phyloP scores from a whole-genome alignment of 37 sponge, comb jelly and placozoan genomes.

The Chondrilla cf. caribensis region DNA sequence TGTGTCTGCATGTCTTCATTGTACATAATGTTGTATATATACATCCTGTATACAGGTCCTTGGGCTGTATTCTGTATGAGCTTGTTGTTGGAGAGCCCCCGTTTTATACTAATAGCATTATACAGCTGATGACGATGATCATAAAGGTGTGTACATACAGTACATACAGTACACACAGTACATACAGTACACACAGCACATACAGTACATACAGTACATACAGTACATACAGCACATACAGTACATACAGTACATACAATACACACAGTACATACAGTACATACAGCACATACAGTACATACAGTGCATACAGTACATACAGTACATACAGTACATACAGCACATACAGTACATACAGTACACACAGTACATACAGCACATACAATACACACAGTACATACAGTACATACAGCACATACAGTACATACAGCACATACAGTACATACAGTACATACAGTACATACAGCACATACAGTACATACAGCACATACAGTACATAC shows the following conservation, averaged over 20 bases:
- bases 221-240: neutral
- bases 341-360: too few relatives aligned
- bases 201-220: neutral
- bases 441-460: neutral
- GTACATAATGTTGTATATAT: too few relatives aligned
- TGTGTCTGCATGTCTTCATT: too few relatives aligned
- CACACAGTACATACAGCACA: neutral
- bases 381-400: neutral
- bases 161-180: too few relatives aligned
- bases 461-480: too few relatives aligned
- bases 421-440: neutral
- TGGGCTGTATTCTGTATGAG: constrained; percentile 94
- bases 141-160: constrained; percentile 35
- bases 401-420: too few relatives aligned
- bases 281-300: neutral
- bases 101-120: constrained; percentile 84
- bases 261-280: neutral
- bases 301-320: neutral
- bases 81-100: constrained; percentile 83
- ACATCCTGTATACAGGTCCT: constrained; percentile 37
- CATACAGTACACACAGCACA: too few relatives aligned
- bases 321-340: neutral
- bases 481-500: neutral
- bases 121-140: constrained; percentile 81
- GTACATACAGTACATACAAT: too few relatives aligned